Evolutionary conservation across 2,113 vertebrate species (phyloP), one percentile per base, ranked within the genome.

Genomic region (Tonatia bakeri): DNA sequence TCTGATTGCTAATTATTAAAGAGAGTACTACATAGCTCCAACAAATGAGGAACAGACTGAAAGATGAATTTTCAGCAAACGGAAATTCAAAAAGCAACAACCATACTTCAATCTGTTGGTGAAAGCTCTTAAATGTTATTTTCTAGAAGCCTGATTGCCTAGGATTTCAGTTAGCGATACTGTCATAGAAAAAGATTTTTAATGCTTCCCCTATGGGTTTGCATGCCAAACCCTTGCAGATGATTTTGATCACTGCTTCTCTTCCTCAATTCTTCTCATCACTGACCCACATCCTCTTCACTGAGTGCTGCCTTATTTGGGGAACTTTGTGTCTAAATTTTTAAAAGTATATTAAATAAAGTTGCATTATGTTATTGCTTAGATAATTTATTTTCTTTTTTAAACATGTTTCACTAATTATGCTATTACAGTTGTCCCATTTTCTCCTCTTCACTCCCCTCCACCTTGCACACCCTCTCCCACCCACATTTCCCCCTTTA

Each of bases 1-100:
- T 96, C 61, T 96, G 97, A 95, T 97, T 91, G 82, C 80, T 95
- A 95, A 95, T 96, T 96, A 97, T 97, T 81, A 92, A 47, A 96
- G 67, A 92, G 64, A 77, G 43, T 47, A 43, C 87, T 96, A 67
- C 69, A 96, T n/a, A 50, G 10, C 36, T 92, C 72, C 28, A 95
- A 91, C 1, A 12, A 69, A 73, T 0, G 7, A 40, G 24, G 59
- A 97, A 70, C 4, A 84, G 96, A 88, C 5, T 0, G 3, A 61
- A 97, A 90, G 73, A 92, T 94, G 73, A 86, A 64, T 88, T 96
- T 96, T 91, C 65, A 73, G 76, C 38, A 13, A 96, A 95, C 75
- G 61, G 88, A 93, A 96, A 96, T 87, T 96, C 45, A 94, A 75
- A 95, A 95, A 59, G 76, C 43, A 86, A 69, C 64, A 91, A 73